These are phyloP conservation scores for Leptoclinus maculatus DNA, from an alignment of 2,797 vertebrate genomes.

Conservation along the genomic window DNA sequence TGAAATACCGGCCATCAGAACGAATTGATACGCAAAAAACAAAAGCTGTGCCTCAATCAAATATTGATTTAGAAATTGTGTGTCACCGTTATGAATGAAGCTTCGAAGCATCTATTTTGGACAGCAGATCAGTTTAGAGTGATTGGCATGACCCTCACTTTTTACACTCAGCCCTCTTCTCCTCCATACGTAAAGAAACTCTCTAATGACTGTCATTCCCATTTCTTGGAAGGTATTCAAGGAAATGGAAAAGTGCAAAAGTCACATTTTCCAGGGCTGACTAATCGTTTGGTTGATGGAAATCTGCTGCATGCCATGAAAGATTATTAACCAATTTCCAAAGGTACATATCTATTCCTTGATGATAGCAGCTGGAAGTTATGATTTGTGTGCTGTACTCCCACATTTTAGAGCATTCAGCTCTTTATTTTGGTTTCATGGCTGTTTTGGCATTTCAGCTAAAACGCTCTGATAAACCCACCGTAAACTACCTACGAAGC, in stretches of 20 bases:
- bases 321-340: neutral
- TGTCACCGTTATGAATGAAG: too few relatives aligned
- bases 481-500: neutral
- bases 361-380: neutral
- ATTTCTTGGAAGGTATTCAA: neutral
- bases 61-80: too few relatives aligned
- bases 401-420: neutral
- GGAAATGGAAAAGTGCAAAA: neutral
- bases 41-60: too few relatives aligned
- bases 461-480: neutral
- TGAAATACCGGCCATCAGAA: too few relatives aligned
- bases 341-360: neutral
- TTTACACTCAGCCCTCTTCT: neutral
- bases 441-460: neutral
- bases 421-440: conserved; percentile 6
- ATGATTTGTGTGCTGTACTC: neutral
- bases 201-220: neutral
- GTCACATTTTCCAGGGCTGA: neutral
- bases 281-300: neutral
- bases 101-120: neutral
- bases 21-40: too few relatives aligned
- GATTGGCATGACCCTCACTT: neutral
- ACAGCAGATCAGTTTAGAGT: neutral
- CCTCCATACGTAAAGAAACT: neutral
- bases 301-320: neutral